These are phyloP conservation scores for Bedellia somnulentella DNA, from an alignment of 2,888 invertebrate species.

Conservation along the genomic window DNA sequence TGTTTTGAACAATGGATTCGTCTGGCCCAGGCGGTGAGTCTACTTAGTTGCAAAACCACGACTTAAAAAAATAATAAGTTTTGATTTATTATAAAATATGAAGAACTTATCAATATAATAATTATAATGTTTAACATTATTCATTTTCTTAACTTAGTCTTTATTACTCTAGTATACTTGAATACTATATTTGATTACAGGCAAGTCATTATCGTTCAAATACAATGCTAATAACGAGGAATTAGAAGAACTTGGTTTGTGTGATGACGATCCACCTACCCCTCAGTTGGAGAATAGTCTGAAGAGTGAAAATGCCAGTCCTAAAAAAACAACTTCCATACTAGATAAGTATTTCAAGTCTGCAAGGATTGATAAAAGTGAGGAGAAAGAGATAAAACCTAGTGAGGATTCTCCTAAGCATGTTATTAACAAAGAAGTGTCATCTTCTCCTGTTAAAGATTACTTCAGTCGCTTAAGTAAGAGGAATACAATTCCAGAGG, in stretches of 20 bases:
- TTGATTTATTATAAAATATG: no score
- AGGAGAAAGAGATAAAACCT: conserved; percentile 27
- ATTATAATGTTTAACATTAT: no score
- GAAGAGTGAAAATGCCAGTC: conserved; percentile 36
- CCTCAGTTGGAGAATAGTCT: conserved; percentile 45
- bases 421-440: conserved; percentile 28
- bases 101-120: no score
- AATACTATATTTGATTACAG: no score
- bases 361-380: conserved; percentile 20
- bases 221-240: conserved; percentile 79
- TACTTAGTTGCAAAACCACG: no score
- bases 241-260: conserved; percentile 70
- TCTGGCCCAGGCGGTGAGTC: no score
- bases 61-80: no score
- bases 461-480: conserved; percentile 63
- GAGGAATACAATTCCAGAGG: conserved; percentile 58
- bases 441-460: conserved; percentile 58
- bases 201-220: conserved; percentile 63
- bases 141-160: no score
- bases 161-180: no score
- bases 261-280: conserved; percentile 52
- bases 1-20: no score
- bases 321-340: conserved; percentile 47
- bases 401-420: conserved; percentile 22
- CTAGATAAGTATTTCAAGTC: conserved; percentile 56